Evolutionary conservation across 2,797 vertebrate species (phyloP).

Genomic region (Numenius phaeopus): DNA sequence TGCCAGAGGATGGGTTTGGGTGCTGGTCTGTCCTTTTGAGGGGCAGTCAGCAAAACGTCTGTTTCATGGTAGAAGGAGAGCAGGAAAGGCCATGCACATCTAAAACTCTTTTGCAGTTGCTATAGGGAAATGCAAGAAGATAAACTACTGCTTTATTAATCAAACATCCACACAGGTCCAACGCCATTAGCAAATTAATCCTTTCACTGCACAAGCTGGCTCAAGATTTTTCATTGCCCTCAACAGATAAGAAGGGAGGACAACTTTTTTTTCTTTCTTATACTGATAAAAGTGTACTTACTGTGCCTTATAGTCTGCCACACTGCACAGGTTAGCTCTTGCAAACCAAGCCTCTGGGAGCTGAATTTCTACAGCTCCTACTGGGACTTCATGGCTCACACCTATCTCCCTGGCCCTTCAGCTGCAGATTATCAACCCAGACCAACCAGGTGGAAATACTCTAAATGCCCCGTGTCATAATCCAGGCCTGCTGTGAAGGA

Average conservation of each 20-base stretch:
- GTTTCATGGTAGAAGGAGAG: background rate
- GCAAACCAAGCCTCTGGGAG: background rate
- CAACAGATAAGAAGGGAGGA: background rate
- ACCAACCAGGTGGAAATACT: background rate
- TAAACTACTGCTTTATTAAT: slow-evolving; percentile 54
- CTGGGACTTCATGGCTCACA: background rate
- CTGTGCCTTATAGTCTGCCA: background rate
- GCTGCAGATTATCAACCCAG: background rate
- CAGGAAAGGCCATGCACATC: background rate
- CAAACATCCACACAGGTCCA: background rate
- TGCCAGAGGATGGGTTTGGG: background rate
- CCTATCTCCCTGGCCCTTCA: background rate
- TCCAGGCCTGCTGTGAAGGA: background rate
- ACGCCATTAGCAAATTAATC: slow-evolving; percentile 22
- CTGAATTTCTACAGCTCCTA: background rate
- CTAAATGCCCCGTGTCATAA: background rate
- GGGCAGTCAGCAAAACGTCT: background rate
- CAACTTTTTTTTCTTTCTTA: background rate
- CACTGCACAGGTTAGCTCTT: rapidly evolving
- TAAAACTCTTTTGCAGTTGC: slow-evolving; percentile 9
- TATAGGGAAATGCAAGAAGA: slow-evolving; percentile 16
- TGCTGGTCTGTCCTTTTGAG: background rate
- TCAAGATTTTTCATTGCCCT: slow-evolving; percentile 25
- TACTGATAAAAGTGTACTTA: background rate
- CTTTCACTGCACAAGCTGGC: background rate